These are phyloP conservation scores for Chaitophorus viminalis DNA, from an alignment of 2,888 invertebrate genomes.

Conservation along the genomic window DNA sequence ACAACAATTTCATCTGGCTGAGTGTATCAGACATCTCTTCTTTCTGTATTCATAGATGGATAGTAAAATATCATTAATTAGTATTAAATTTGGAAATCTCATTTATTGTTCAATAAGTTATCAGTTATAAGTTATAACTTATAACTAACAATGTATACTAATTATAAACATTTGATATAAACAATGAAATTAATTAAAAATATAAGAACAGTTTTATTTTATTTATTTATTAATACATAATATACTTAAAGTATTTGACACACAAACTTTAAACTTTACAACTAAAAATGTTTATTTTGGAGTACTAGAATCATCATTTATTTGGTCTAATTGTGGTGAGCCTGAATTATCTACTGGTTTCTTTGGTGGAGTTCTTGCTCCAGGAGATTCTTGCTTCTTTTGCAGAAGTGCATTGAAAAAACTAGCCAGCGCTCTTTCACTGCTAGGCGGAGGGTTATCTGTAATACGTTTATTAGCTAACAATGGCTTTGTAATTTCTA, in stretches of 20 bases:
- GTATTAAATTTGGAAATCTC: too few relatives aligned
- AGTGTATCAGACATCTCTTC: too few relatives aligned
- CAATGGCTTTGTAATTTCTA: slow-evolving; percentile 68
- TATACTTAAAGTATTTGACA: slow-evolving; percentile 30
- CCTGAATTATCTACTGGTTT: slow-evolving; percentile 37
- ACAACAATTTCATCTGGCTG: too few relatives aligned
- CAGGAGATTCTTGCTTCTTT: slow-evolving; percentile 74
- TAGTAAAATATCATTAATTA: too few relatives aligned
- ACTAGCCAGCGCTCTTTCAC: slow-evolving; percentile 95
- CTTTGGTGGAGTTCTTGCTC: slow-evolving; percentile 45
- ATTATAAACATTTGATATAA: not conserved
- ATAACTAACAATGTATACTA: not conserved
- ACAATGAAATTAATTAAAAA: not conserved
- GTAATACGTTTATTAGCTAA: slow-evolving; percentile 67
- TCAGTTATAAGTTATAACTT: not conserved
- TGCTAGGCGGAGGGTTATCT: slow-evolving; percentile 69
- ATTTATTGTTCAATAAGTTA: too few relatives aligned
- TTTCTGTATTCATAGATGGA: too few relatives aligned
- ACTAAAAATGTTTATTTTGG: slow-evolving; percentile 31
- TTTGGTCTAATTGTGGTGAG: slow-evolving; percentile 24
- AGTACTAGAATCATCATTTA: slow-evolving; percentile 47
- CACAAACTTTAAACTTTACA: not conserved
- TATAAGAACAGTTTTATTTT: not conserved
- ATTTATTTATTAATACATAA: not conserved
- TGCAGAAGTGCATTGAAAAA: slow-evolving; percentile 97